Percentiles rank a stretch among this genome's conserved stretches.
phyloP scores from a whole-genome alignment of 2,888 invertebrate genomes.

The Orthosia cruda region DNA sequence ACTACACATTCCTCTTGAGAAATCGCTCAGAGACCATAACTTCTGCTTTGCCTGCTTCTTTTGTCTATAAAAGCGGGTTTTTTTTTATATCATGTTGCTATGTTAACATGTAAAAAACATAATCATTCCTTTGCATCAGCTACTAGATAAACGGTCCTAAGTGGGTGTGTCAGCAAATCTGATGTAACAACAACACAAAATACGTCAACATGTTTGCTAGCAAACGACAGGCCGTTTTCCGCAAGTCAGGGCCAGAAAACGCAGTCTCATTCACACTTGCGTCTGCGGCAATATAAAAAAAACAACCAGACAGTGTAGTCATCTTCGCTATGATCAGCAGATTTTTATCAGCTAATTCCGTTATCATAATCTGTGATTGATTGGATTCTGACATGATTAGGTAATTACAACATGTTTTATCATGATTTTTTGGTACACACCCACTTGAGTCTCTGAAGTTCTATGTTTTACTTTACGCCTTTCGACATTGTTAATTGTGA shows the following conservation, averaged over 20 bases:
- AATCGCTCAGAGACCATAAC: not conserved
- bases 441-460: not conserved
- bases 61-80: not conserved
- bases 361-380: constrained; percentile 28
- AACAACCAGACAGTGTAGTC: not conserved
- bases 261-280: constrained; percentile 27
- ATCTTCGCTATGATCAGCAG: constrained; percentile 23
- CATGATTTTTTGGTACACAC: constrained; percentile 9
- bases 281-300: not conserved
- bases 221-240: constrained; percentile 4
- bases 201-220: no score
- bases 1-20: not conserved
- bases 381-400: constrained; percentile 3
- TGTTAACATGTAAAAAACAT: not conserved
- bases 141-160: not conserved
- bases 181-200: not conserved
- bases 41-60: not conserved
- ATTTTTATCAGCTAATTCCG: constrained; percentile 10
- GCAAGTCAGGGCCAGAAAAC: constrained; percentile 23
- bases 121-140: constrained; percentile 10
- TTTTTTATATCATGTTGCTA: not conserved
- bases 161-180: constrained; percentile 39
- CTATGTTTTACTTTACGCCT: no score
- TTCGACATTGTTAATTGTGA: no score
- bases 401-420: constrained; percentile 13